A percentile compares a stretch with the other conserved stretches of the same genome.
Evolutionary conservation across 1,140 invertebrate species (phyloP).

Genomic region (Pachyrhynchus sulphureomaculatus): DNA sequence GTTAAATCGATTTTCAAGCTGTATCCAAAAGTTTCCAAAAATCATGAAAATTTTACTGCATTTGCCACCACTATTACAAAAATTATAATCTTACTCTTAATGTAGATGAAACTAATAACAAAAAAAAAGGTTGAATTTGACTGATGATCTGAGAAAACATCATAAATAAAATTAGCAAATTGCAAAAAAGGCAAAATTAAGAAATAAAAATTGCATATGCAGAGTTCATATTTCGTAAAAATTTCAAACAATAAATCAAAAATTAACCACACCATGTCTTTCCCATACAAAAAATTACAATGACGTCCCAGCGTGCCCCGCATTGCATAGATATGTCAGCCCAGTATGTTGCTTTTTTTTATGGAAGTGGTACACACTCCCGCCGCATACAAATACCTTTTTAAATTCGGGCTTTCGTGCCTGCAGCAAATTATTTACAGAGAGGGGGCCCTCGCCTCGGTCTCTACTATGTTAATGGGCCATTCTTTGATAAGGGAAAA

Average conservation of each 20-base stretch:
- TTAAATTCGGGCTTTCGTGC: constrained; percentile 26
- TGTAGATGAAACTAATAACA: no score
- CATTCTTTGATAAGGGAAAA: neutral
- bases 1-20: no score
- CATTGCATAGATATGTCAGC: constrained; percentile 15
- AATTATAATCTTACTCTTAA: no score
- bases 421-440: constrained; percentile 27
- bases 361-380: constrained; percentile 25
- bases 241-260: constrained; percentile 26
- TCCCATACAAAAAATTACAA: constrained; percentile 21
- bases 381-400: constrained; percentile 32
- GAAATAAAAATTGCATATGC: no score
- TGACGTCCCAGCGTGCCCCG: constrained; percentile 17
- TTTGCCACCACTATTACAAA: no score
- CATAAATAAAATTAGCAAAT: no score
- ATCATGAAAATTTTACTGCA: no score
- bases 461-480: neutral
- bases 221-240: constrained; percentile 5
- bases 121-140: no score
- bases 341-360: constrained; percentile 27
- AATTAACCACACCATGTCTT: constrained; percentile 15
- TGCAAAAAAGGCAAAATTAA: no score
- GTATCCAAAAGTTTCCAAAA: no score
- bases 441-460: neutral
- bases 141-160: no score